Evolutionary conservation across 2,113 vertebrate species (phyloP), one percentile per base, ranked within the genome.

Genomic region (Cervus canadensis): DNA sequence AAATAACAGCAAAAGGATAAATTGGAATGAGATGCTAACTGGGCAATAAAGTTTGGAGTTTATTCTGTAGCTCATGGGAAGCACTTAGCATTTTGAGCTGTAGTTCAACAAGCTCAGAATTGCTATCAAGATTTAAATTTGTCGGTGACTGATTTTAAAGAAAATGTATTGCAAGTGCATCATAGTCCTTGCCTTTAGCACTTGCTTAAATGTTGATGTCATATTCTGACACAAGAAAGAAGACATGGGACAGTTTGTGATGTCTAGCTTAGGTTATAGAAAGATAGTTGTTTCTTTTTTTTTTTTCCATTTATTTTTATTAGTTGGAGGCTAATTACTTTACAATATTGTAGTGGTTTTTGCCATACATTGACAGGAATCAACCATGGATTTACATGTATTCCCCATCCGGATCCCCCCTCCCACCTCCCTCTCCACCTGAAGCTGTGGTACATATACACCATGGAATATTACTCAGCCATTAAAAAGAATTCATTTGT

Each of bases 41-140:
- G 56, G 25, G 4, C 11, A 79, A 43, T 36, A 26, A 50, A 84
- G 87, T 79, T 86, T 48, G 52, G 26, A 5, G 54, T 91, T 83
- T 96, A 64, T 85, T 92, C 16, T 83, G 45, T 74, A 71, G 57
- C 21, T 86, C 30, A 81, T 60, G n/a, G 54, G 12, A 95, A 64
- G 26, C 12, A 26, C 28, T 91, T 15, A 79, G 7, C 15, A 25
- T 87, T 90, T 89, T 81, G 33, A 93, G 62, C 21, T 76, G 26
- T 43, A 36, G n/a, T 54, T 11, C 4, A 79, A 5, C 28, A 79
- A 60, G 7, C 9, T 95, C 17, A 91, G 54, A 91, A n/a, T 85
- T 97, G 48, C 91, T 67, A 17, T 57, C 48, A 94, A 6, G 50
- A 64, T 95, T 89, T 96, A 40, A 96, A 43, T 85, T 85, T 59